Evolutionary conservation across 2,797 vertebrate species (phyloP).

Genomic region (Paramormyrops hopkinsi): DNA sequence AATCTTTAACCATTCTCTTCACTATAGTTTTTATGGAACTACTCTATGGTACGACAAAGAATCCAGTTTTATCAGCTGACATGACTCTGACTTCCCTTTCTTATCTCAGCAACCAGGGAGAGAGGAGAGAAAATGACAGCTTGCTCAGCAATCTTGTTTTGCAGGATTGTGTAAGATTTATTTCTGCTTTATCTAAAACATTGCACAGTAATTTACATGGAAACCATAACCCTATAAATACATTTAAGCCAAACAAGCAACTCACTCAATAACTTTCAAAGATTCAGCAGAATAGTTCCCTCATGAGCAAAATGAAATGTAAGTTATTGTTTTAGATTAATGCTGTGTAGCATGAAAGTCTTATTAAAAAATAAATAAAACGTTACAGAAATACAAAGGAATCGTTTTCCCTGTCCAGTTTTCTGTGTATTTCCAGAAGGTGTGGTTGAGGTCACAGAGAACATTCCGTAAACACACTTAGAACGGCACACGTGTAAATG

Average conservation of each 20-base stretch:
- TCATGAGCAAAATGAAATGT: background rate
- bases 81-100: background rate
- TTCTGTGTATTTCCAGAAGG: background rate
- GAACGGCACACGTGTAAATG: background rate
- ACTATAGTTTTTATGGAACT: background rate
- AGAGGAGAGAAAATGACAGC: background rate
- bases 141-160: background rate
- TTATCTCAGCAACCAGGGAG: background rate
- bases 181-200: background rate
- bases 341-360: background rate
- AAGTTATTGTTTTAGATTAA: background rate
- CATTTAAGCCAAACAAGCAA: background rate
- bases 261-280: background rate
- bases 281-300: background rate
- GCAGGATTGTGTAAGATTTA: background rate
- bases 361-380: background rate
- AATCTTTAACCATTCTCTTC: background rate
- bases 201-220: background rate
- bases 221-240: background rate
- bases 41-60: background rate
- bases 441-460: background rate
- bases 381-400: background rate
- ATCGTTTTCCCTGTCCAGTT: background rate
- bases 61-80: background rate
- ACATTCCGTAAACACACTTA: background rate